Evolutionary conservation across 37 sponge, comb jelly and placozoan species (phyloP).

Genomic region (Aphrocallistes beatrix): DNA sequence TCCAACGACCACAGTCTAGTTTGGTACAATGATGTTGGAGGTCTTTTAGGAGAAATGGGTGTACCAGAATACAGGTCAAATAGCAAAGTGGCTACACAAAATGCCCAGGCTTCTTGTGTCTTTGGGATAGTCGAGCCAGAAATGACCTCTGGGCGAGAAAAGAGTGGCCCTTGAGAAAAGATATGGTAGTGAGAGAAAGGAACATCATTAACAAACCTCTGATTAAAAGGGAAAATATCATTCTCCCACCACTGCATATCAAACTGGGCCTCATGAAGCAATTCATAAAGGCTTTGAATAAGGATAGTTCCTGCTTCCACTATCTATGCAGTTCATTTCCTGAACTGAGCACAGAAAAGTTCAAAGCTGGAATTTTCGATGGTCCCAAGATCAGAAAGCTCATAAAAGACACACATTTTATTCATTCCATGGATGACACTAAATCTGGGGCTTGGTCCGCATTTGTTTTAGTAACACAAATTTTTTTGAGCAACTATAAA

Average conservation of each 20-base stretch:
- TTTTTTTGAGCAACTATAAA: neutral
- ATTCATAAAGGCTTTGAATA: slow-evolving; percentile 10
- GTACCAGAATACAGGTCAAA: neutral
- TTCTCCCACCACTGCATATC: slow-evolving; percentile 8
- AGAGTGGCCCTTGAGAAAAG: neutral
- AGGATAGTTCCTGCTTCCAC: neutral
- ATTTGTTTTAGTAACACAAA: neutral
- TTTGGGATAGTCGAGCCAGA: neutral
- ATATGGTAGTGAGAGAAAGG: neutral
- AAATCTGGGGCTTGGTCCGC: neutral
- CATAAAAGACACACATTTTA: neutral
- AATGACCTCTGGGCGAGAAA: neutral
- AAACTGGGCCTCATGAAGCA: slow-evolving; percentile 11
- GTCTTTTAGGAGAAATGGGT: neutral
- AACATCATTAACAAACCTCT: neutral
- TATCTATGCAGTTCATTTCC: neutral
- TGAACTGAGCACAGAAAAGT: neutral
- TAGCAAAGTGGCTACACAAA: slow-evolving; percentile 10
- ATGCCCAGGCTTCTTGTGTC: slow-evolving; percentile 1
- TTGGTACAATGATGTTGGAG: slow-evolving; percentile 17
- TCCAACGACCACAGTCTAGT: neutral
- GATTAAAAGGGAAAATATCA: neutral
- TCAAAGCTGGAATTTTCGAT: slow-evolving; percentile 12
- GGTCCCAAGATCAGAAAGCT: slow-evolving; percentile 11
- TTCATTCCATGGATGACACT: neutral